These are phyloP conservation scores for Cheilosia scutellata DNA, from an alignment of 2,888 invertebrate genomes.

Conservation along the genomic window DNA sequence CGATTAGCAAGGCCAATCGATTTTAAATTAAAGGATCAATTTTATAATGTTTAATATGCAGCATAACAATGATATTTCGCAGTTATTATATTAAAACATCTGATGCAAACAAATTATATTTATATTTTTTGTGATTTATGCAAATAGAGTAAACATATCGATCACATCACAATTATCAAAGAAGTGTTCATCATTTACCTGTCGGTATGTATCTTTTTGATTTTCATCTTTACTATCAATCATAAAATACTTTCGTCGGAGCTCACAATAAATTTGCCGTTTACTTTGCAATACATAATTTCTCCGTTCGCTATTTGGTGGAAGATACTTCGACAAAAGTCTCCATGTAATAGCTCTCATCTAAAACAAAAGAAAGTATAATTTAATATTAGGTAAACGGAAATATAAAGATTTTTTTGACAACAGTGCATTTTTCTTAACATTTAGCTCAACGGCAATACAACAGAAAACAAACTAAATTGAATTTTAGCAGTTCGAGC, in stretches of 20 bases:
- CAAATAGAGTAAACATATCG: too few species aligned
- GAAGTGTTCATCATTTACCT: constrained; percentile 84
- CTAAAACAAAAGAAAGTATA: constrained; percentile 79
- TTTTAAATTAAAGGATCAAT: too few species aligned
- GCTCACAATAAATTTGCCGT: constrained; percentile 97
- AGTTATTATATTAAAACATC: too few species aligned
- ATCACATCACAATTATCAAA: not conserved
- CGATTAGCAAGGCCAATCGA: too few species aligned
- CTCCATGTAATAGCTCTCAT: constrained; percentile 88
- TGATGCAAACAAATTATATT: too few species aligned
- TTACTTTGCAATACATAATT: constrained; percentile 95
- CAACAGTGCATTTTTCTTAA: too few species aligned
- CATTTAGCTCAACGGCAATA: too few species aligned
- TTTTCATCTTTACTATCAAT: constrained; percentile 91
- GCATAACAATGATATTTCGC: too few species aligned
- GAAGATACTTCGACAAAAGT: constrained; percentile 93
- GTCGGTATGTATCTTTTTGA: constrained; percentile 96
- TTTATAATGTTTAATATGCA: too few species aligned
- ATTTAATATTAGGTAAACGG: not conserved
- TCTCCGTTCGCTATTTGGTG: constrained; percentile 95
- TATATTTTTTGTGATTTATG: too few species aligned
- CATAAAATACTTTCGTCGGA: constrained; percentile 98
- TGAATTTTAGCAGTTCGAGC: too few species aligned
- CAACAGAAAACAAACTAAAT: too few species aligned
- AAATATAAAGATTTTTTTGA: not conserved